Conservation (phyloP, 2,113 vertebrate species). For the Actenoides hombroni region DNA sequence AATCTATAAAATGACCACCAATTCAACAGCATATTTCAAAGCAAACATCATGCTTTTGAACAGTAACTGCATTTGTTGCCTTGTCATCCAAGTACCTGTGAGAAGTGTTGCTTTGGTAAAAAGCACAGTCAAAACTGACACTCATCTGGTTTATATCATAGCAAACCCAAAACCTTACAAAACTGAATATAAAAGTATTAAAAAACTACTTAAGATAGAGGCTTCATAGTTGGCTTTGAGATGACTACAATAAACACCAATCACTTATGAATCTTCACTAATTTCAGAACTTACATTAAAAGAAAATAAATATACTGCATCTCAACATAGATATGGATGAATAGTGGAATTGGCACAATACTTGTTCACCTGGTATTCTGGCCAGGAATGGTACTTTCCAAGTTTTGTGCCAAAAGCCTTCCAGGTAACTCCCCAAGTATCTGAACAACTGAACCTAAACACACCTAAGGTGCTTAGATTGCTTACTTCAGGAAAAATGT, state of each 20-base stretch:
- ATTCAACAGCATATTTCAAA: neutral
- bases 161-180: neutral
- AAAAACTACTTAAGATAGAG: neutral
- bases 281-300: neutral
- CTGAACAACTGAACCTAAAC: neutral
- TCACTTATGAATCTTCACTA: neutral
- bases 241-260: rapidly evolving
- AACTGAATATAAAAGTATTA: neutral
- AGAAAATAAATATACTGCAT: neutral
- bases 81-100: neutral
- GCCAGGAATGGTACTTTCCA: neutral
- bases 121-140: neutral
- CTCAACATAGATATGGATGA: neutral
- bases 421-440: neutral
- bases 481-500: neutral
- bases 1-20: neutral
- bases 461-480: neutral
- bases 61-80: neutral
- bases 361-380: neutral
- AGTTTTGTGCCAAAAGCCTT: neutral
- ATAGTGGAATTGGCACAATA: neutral
- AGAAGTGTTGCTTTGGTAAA: neutral
- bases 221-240: neutral
- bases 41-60: rapidly evolving
- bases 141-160: neutral